These are phyloP conservation scores for Disparrhopalites patrizii DNA, from an alignment of 2,888 invertebrate genomes.

Conservation along the genomic window DNA sequence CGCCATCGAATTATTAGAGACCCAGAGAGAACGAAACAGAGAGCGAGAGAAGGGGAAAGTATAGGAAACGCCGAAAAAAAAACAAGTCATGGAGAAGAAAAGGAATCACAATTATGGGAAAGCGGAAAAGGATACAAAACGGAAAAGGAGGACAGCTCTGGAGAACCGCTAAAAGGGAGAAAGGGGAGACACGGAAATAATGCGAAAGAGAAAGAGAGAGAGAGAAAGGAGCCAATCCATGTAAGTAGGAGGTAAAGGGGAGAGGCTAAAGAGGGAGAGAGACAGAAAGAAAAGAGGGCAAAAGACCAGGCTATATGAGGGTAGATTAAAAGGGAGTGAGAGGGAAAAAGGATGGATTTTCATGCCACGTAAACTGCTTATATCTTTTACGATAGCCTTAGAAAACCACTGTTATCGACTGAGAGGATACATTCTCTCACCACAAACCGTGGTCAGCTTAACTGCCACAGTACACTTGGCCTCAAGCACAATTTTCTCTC, in stretches of 20 bases:
- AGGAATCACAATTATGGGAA: neutral
- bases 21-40: too few species aligned
- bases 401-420: too few species aligned
- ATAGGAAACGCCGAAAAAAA: neutral
- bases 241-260: neutral
- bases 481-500: too few species aligned
- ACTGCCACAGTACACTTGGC: too few species aligned
- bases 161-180: neutral
- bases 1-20: neutral
- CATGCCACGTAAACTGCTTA: too few species aligned
- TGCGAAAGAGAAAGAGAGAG: neutral
- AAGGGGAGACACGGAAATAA: neutral
- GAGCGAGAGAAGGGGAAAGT: too few species aligned
- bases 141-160: neutral
- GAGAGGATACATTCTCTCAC: too few species aligned
- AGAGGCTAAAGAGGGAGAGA: conserved; percentile 6
- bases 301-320: neutral
- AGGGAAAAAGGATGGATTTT: too few species aligned
- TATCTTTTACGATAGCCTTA: too few species aligned
- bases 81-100: neutral
- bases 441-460: too few species aligned
- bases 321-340: too few species aligned
- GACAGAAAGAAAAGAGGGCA: neutral
- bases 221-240: neutral
- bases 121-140: neutral